Evolutionary conservation across 2,113 vertebrate species (phyloP).

Genomic region (Trachemys scripta): DNA sequence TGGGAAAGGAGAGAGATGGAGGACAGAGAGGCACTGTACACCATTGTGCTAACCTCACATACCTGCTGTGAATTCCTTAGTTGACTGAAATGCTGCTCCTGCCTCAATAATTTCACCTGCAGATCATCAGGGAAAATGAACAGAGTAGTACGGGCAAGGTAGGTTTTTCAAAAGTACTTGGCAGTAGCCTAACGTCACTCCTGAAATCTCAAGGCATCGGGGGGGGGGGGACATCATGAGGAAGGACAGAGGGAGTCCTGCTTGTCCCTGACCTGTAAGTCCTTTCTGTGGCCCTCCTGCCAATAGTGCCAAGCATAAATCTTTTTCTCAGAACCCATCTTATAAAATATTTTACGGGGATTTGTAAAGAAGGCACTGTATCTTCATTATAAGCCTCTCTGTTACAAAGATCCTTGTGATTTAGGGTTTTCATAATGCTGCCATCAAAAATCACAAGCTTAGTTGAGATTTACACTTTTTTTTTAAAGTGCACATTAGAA

Average conservation of each 20-base stretch:
- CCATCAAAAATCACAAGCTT: not conserved
- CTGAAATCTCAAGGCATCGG: not conserved
- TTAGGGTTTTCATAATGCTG: not conserved
- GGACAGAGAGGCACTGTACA: not conserved
- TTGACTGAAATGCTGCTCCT: not conserved
- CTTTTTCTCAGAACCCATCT: not conserved
- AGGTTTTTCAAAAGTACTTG: not conserved
- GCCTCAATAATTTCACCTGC: not conserved
- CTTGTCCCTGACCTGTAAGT: not conserved
- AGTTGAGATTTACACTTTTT: not conserved
- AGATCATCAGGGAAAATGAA: not conserved
- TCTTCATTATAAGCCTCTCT: not conserved
- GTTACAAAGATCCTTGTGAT: not conserved
- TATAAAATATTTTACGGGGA: not conserved
- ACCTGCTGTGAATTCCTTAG: not conserved
- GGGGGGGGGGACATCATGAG: not conserved
- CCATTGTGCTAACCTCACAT: fast-evolving
- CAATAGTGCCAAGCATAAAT: not conserved
- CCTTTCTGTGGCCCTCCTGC: not conserved
- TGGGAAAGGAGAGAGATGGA: not conserved
- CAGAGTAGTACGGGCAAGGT: not conserved
- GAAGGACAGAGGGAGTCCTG: not conserved
- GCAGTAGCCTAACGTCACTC: not conserved
- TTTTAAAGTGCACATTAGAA: not conserved
- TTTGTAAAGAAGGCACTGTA: not conserved